Percentiles rank a stretch among this genome's conserved stretches.
These are phyloP conservation scores for Lordiphosa andalusiaca DNA, from an alignment of 2,888 invertebrate genomes.

Conservation along the genomic window DNA sequence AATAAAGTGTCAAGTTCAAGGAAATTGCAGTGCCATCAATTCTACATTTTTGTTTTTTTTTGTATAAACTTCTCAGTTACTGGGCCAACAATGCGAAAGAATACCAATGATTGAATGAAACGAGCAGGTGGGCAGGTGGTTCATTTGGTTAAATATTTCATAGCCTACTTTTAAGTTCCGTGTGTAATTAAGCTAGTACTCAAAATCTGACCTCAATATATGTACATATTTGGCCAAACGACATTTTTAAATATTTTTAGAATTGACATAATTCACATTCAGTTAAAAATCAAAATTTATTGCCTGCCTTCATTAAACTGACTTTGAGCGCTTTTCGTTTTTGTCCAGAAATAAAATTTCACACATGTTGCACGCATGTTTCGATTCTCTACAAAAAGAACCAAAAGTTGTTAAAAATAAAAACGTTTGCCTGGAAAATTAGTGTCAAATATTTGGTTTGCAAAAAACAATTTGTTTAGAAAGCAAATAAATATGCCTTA, in stretches of 20 bases:
- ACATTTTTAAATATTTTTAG: conserved; percentile 55
- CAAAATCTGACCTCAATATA: not conserved
- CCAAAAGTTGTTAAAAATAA: conserved; percentile 1
- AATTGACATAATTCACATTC: conserved; percentile 68
- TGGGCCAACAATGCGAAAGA: conserved; percentile 3
- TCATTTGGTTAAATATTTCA: conserved; percentile 22
- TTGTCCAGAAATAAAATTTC: conserved; percentile 23
- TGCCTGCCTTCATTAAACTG: conserved; percentile 50
- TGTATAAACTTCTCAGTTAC: conserved; percentile 1
- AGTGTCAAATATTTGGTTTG: conserved; percentile 26
- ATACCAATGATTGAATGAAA: conserved; percentile 68
- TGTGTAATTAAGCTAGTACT: no score
- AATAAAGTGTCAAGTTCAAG: conserved; percentile 77
- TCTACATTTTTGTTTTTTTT: conserved; percentile 23
- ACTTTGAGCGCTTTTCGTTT: conserved; percentile 51
- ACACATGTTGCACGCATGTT: conserved; percentile 72
- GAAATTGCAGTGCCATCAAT: conserved; percentile 68
- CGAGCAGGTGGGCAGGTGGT: conserved; percentile 32
- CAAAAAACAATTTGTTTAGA: conserved; percentile 28
- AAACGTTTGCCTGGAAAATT: conserved; percentile 14
- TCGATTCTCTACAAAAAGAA: conserved; percentile 8
- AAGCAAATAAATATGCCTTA: conserved; percentile 27
- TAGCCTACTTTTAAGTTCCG: no score
- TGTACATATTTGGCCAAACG: conserved; percentile 8
- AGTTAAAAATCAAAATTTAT: conserved; percentile 54